Percentiles rank a stretch among this genome's conserved stretches.
These are phyloP conservation scores for Callocephalon fimbriatum DNA, from an alignment of 2,113 vertebrate genomes.

Conservation along the genomic window DNA sequence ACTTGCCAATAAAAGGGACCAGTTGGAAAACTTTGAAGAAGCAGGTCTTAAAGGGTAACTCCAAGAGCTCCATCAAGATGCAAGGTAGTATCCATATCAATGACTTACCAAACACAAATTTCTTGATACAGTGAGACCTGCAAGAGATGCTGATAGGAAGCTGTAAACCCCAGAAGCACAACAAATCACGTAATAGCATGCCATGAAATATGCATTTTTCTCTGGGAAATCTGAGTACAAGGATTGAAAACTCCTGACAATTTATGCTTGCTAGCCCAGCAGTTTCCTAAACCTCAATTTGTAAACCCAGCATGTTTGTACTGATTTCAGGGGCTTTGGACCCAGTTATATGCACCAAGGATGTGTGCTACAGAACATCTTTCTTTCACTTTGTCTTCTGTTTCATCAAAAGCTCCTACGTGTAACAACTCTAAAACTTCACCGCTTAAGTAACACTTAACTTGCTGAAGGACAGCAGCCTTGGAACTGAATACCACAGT, in stretches of 20 bases:
- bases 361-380: background rate
- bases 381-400: background rate
- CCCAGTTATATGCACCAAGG: background rate
- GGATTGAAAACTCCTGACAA: background rate
- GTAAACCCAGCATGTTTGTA: background rate
- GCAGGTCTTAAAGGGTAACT: background rate
- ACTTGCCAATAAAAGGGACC: background rate
- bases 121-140: background rate
- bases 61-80: background rate
- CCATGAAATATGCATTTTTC: background rate
- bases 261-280: background rate
- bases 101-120: background rate
- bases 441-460: background rate
- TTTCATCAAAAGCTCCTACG: background rate
- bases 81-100: background rate
- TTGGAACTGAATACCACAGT: background rate
- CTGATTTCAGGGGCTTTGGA: background rate
- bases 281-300: background rate
- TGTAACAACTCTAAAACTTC: background rate
- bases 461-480: background rate
- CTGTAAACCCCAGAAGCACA: background rate
- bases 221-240: background rate
- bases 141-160: background rate
- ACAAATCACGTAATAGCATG: accelerated
- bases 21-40: background rate